Conservation (phyloP, 2,113 vertebrate species). For the Nycticorax nycticorax region DNA sequence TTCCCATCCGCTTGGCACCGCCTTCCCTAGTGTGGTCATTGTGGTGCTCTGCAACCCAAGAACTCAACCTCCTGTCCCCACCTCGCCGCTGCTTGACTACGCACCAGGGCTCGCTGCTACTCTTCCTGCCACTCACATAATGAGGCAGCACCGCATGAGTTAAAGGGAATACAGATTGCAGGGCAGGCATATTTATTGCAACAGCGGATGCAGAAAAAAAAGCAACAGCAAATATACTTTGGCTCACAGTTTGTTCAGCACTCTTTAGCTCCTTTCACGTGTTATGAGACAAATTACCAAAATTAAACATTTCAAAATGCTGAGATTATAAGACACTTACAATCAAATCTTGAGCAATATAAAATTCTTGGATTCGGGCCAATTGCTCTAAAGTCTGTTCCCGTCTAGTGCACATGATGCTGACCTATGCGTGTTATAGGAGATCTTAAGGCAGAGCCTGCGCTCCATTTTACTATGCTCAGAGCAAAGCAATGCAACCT, state of each 20-base stretch:
- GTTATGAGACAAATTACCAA: background rate
- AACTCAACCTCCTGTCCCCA: background rate
- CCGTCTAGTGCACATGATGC: background rate
- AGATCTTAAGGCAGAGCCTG: background rate
- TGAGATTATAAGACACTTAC: background rate
- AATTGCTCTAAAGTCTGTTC: background rate
- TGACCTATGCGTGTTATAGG: background rate
- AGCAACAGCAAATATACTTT: background rate
- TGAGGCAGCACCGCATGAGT: background rate
- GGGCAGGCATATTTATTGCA: conserved; percentile 11
- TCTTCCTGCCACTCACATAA: background rate
- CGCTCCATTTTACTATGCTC: background rate
- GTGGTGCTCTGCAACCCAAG: background rate
- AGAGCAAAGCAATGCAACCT: background rate
- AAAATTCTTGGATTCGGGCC: background rate
- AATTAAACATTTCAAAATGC: conserved; percentile 33
- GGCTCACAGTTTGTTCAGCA: background rate
- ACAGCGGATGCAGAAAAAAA: background rate
- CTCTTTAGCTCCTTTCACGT: conserved; percentile 1
- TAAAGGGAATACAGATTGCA: background rate
- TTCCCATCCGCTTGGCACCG: background rate
- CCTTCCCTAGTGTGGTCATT: background rate
- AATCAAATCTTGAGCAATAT: background rate
- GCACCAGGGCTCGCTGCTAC: background rate
- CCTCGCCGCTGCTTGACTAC: fast-evolving